Percentiles rank a stretch among this genome's conserved stretches.
Conservation (phyloP, 2,797 vertebrate genomes). For the Petrocephalus schoutedeni region DNA sequence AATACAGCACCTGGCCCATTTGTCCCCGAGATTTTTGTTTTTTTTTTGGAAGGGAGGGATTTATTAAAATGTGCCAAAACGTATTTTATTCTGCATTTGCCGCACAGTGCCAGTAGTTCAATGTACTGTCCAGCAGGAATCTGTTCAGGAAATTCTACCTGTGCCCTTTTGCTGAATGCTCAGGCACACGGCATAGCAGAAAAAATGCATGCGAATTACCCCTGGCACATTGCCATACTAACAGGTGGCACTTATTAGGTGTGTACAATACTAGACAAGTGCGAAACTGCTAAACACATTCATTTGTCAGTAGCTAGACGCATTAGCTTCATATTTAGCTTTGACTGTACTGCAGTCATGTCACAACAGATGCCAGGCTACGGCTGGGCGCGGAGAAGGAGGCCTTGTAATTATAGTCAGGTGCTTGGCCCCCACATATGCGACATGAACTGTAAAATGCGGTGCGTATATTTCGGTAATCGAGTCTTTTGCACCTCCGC, state of each 20-base stretch:
- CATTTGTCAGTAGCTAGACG: constrained; percentile 9
- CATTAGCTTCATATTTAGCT: constrained; percentile 10
- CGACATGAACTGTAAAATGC: neutral
- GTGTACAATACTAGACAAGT: constrained; percentile 11
- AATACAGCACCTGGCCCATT: neutral
- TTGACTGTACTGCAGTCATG: neutral
- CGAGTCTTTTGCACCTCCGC: neutral
- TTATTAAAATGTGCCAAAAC: neutral
- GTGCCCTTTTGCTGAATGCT: neutral
- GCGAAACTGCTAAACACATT: constrained; percentile 10
- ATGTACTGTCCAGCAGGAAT: constrained; percentile 3
- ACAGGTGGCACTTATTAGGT: constrained; percentile 4
- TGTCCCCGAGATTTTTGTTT: neutral
- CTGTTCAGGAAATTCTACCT: constrained; percentile 4
- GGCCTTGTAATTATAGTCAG: neutral
- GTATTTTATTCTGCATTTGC: neutral
- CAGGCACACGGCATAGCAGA: neutral
- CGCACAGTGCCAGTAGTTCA: neutral
- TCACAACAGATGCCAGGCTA: constrained; percentile 6
- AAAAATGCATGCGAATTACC: neutral
- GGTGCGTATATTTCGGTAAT: neutral
- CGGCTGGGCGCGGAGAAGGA: neutral
- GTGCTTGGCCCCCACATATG: neutral
- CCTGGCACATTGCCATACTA: neutral
- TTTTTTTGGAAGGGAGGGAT: neutral